Base-by-base conservation (phyloP, 2,113 vertebrate species). In the Hemichromis elongatus region DNA sequence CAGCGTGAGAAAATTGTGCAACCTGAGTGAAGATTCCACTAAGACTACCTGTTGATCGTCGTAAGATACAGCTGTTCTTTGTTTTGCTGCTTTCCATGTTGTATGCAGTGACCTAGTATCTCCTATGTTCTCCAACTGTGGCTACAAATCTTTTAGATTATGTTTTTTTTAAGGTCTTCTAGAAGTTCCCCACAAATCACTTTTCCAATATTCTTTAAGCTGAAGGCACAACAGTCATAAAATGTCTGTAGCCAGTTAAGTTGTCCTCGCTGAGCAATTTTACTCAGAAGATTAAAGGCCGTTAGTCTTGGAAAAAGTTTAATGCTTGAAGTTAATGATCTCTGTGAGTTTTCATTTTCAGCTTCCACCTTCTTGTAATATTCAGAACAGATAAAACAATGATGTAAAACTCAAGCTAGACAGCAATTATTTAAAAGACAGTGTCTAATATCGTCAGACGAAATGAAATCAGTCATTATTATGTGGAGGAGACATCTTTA, bases 151-250 rank as follows among this genome's bases (percentile, higher is more conserved):
- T 92, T 89, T 78, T 78, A 84, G 88, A 92, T 86, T 82, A 83
- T 85, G 59, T 88, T 77, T 88, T 53, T 92, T 92, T 92, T 88
- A 86, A 89, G 63, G 88, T 91, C 85, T 86, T 77, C 82, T 35
- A 57, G 77, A 88, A 78, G 85, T 53, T 78, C 83, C 57, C 82
- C 78, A 88, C 90, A 92, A 94, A 94, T 90, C 89, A 92, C 89
- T 85, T 93, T 87, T 92, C 83, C 88, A 94, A 94, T 93, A 93
- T 93, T 86, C 83, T 93, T 87, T 86, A 90, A 89, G 89, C 87
- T 75, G 50, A 86, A 86, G 84, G 88, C 88, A 79, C 86, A 91
- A 54, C 83, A 89, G 84, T 92, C 87, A 79, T 94, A 94, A 94
- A 94, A 89, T 2, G 90, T 92, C 92, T 90, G 87, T 80, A 83